Evolutionary conservation across 2,797 vertebrate genomes (phyloP).

Genomic region (Euthynnus affinis): DNA sequence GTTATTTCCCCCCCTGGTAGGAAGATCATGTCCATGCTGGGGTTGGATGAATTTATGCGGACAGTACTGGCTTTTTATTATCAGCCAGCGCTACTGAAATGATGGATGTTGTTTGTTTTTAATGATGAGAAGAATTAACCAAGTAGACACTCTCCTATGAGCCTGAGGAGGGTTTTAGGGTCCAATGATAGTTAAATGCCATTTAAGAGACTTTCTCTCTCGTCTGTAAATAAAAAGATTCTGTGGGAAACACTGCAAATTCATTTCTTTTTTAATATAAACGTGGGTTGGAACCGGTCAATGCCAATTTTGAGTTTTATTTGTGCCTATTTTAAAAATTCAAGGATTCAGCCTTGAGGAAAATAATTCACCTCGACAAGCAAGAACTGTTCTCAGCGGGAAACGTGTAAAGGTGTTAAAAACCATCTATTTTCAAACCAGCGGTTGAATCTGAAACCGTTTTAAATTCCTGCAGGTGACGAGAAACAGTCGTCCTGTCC

Average conservation of each 20-base stretch:
- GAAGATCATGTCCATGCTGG: neutral
- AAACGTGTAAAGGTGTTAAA: neutral
- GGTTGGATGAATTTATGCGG: neutral
- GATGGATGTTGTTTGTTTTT: no score
- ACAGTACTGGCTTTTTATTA: constrained; percentile 9
- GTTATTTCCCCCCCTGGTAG: neutral
- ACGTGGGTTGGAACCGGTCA: neutral
- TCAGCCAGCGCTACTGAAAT: no score
- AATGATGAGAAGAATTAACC: neutral
- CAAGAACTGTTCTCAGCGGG: neutral
- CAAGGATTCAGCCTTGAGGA: neutral
- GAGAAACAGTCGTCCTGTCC: neutral
- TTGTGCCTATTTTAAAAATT: neutral
- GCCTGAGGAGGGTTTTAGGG: neutral
- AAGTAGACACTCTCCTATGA: no score
- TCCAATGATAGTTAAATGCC: no score
- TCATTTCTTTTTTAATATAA: neutral
- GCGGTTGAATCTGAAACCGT: no score
- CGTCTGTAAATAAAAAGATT: neutral
- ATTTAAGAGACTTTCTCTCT: no score
- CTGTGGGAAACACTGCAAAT: neutral
- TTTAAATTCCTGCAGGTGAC: neutral
- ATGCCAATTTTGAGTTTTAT: neutral
- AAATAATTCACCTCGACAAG: neutral
- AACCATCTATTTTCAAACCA: neutral